These are phyloP conservation scores for Anhinga anhinga DNA, from an alignment of 2,113 vertebrate genomes.

Conservation along the genomic window DNA sequence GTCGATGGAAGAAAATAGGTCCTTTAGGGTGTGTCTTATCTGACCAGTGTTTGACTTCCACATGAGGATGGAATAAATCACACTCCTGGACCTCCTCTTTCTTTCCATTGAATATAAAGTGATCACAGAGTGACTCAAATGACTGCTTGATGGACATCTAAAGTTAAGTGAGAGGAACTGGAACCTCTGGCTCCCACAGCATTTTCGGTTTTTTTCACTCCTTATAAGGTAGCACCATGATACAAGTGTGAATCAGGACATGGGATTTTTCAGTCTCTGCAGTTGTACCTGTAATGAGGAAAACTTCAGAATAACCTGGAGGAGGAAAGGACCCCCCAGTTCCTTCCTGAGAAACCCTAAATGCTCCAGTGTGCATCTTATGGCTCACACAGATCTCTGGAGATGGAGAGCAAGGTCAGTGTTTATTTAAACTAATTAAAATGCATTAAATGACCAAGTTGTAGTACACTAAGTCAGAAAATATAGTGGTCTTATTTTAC, in stretches of 20 bases:
- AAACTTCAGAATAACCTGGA: neutral
- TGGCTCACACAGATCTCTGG: neutral
- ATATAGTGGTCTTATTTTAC: neutral
- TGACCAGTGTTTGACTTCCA: neutral
- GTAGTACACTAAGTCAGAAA: neutral
- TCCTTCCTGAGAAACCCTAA: neutral
- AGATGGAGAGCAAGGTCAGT: neutral
- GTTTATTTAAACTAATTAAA: neutral
- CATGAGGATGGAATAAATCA: neutral
- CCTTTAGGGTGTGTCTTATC: neutral
- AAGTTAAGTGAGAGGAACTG: neutral
- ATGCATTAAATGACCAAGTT: neutral
- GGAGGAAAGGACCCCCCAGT: neutral
- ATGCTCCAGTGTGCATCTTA: neutral
- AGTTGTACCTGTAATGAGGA: neutral
- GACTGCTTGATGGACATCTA: neutral
- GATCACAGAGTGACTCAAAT: neutral
- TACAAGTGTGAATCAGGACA: neutral
- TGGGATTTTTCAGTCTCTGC: neutral
- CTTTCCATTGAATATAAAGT: neutral
- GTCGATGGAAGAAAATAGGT: neutral
- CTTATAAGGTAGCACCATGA: accelerated
- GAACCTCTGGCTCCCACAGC: neutral
- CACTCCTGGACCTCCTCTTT: neutral
- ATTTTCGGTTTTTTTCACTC: neutral